Evolutionary conservation across 2,888 invertebrate genomes (phyloP).

Genomic region (Monochamus alternatus): DNA sequence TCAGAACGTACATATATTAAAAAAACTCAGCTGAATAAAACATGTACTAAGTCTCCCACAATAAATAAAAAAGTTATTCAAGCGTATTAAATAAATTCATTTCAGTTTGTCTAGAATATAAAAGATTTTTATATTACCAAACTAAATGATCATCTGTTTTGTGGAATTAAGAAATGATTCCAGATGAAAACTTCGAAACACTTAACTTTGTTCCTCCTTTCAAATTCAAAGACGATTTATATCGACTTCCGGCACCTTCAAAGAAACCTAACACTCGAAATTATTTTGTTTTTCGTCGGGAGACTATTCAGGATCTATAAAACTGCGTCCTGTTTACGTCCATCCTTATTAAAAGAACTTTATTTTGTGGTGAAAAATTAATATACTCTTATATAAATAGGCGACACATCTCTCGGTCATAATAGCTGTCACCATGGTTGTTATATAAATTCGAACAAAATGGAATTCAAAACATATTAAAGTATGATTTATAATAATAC

Average conservation of each 20-base stretch:
- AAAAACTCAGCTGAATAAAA: no score
- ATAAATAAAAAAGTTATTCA: no score
- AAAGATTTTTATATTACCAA: no score
- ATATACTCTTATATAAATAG: slow-evolving; percentile 6
- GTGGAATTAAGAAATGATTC: no score
- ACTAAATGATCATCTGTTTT: no score
- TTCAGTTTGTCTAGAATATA: no score
- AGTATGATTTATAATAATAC: no score
- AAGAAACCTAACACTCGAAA: not conserved
- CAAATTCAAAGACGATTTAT: not conserved
- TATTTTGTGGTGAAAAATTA: slow-evolving; percentile 24
- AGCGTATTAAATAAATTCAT: no score
- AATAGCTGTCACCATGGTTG: not conserved
- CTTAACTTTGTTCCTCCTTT: not conserved
- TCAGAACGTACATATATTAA: no score
- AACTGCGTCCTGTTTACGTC: slow-evolving; percentile 24
- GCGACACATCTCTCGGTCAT: not conserved
- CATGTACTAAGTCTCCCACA: no score
- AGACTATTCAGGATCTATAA: not conserved
- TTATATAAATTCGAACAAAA: not conserved
- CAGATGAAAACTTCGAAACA: no score
- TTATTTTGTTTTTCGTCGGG: slow-evolving; percentile 2
- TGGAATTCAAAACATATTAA: no score
- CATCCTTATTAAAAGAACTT: slow-evolving; percentile 20
- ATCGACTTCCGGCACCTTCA: not conserved